A percentile compares a stretch with the other conserved stretches of the same genome.
These are phyloP conservation scores for Zalophus californianus DNA, from an alignment of 2,797 vertebrate species.

Conservation along the genomic window DNA sequence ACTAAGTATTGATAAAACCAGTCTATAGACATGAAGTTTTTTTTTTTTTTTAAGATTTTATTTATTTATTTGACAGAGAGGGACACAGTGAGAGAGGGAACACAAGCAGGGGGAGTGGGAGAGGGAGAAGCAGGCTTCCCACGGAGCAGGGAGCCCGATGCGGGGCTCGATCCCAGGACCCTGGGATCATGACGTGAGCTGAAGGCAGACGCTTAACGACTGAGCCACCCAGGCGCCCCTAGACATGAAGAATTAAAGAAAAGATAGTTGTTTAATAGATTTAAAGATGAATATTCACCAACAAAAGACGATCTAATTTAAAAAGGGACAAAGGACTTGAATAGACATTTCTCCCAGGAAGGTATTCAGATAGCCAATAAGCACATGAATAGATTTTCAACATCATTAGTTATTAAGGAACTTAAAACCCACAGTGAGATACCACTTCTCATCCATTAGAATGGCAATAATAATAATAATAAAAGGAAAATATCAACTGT, in stretches of 20 bases:
- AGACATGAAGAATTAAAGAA: background rate
- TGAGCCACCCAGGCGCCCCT: too few relatives aligned
- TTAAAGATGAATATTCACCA: constrained; percentile 14
- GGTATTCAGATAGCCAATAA: background rate
- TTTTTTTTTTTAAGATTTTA: too few relatives aligned
- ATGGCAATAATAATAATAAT: background rate
- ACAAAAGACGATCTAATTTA: background rate
- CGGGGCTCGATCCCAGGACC: too few relatives aligned
- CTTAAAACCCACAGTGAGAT: background rate
- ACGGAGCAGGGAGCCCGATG: too few relatives aligned
- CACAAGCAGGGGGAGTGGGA: too few relatives aligned
- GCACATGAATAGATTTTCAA: background rate
- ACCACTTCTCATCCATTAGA: background rate
- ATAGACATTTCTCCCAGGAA: background rate
- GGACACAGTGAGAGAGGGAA: too few relatives aligned
- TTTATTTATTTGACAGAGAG: too few relatives aligned
- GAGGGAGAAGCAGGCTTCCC: too few relatives aligned
- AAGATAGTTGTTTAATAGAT: background rate
- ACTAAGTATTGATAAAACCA: constrained; percentile 7
- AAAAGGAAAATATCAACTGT: background rate
- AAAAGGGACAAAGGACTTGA: background rate
- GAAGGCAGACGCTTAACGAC: too few relatives aligned
- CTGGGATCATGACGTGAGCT: too few relatives aligned
- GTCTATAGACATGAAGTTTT: background rate
- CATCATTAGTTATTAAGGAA: background rate